Percentiles rank a stretch among this genome's conserved stretches.
phyloP scores from a whole-genome alignment of 2,113 vertebrate genomes.

The Brachyistius frenatus region DNA sequence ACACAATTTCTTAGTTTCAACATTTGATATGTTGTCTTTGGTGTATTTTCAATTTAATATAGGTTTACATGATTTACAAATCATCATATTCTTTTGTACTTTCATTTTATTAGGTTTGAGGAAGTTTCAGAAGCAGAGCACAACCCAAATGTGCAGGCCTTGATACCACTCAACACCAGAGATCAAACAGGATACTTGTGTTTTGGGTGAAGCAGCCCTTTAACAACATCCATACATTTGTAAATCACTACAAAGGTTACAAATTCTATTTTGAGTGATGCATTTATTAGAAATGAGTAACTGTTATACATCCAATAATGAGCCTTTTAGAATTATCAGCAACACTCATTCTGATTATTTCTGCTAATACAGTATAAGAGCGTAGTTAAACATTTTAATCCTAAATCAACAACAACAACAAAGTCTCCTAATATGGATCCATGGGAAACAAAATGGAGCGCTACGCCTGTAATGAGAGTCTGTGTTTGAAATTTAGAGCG shows the following conservation, averaged over 20 bases:
- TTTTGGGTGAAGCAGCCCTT: neutral
- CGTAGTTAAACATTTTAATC: slow-evolving; percentile 36
- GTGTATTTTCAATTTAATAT: too few species aligned
- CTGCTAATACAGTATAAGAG: neutral
- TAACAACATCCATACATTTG: neutral
- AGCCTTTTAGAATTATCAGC: slow-evolving; percentile 18
- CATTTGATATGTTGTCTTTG: too few species aligned
- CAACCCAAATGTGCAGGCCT: too few species aligned
- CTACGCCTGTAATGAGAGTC: neutral
- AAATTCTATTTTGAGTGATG: neutral
- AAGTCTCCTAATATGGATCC: slow-evolving; percentile 10
- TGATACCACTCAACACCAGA: too few species aligned
- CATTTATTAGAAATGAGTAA: too few species aligned
- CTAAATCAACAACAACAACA: slow-evolving; percentile 18
- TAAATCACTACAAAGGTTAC: neutral
- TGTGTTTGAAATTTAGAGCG: neutral
- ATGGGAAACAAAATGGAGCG: slow-evolving; percentile 1
- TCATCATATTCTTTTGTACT: too few species aligned
- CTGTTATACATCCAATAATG: too few species aligned
- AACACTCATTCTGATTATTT: slow-evolving; percentile 32
- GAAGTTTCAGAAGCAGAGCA: too few species aligned
- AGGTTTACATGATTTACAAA: too few species aligned
- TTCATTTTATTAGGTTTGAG: too few species aligned
- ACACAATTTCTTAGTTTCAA: too few species aligned
- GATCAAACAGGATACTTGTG: neutral